Evolutionary conservation across 1,140 invertebrate genomes (phyloP).

Genomic region (Zaprionus kolodkinae): DNA sequence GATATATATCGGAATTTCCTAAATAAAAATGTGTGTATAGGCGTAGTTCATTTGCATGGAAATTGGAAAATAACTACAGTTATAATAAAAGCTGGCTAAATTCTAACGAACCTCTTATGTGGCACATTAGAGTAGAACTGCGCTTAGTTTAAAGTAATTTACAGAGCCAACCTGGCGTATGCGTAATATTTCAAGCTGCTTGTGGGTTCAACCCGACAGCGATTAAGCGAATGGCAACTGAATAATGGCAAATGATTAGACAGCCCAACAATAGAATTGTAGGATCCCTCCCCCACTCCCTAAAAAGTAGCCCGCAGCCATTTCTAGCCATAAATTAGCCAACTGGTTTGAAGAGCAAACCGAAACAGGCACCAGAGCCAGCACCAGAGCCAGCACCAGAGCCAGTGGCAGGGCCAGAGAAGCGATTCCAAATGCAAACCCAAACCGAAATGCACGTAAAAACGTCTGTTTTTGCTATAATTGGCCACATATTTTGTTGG

Average conservation of each 20-base stretch:
- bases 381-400: background rate
- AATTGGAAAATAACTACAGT: background rate
- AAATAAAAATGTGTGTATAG: conserved; percentile 13
- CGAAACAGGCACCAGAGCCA: conserved; percentile 9
- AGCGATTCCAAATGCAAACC: conserved; percentile 12
- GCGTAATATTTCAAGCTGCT: conserved; percentile 23
- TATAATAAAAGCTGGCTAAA: background rate
- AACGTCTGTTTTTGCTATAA: conserved; percentile 82
- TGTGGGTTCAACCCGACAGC: conserved; percentile 12
- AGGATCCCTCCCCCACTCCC: background rate
- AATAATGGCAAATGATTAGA: conserved; percentile 72
- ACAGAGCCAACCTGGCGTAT: conserved; percentile 25
- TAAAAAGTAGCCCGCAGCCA: conserved; percentile 44
- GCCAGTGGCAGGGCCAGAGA: background rate
- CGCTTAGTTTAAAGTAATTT: conserved; percentile 23
- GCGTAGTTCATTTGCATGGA: background rate
- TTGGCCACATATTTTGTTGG: conserved; percentile 80
- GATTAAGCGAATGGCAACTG: conserved; percentile 37
- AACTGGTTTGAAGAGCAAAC: conserved; percentile 24
- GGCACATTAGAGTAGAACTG: background rate
- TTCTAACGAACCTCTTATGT: background rate
- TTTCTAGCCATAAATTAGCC: conserved; percentile 72
- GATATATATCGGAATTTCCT: conserved; percentile 17
- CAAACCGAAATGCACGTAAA: conserved; percentile 64
- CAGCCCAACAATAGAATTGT: conserved; percentile 25